A percentile compares a stretch with the other conserved stretches of the same genome.
phyloP scores from a whole-genome alignment of 1,140 invertebrate genomes.

The Drosophila tropicalis region DNA sequence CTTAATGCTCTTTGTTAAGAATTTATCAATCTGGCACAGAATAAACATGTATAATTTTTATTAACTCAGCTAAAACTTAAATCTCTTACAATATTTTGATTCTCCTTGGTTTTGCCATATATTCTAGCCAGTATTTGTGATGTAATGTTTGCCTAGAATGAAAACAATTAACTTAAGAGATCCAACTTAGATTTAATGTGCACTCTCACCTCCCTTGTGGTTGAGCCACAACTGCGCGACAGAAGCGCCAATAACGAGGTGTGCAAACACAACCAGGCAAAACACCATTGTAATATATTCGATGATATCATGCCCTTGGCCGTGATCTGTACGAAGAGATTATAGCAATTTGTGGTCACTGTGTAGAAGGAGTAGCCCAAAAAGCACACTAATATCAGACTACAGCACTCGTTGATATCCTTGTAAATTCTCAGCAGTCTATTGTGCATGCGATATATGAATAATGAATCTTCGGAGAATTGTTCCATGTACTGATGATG shows the following conservation, averaged over 20 bases:
- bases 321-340: slow-evolving; percentile 78
- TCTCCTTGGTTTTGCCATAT: slow-evolving; percentile 73
- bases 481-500: slow-evolving; percentile 51
- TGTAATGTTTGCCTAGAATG: slow-evolving; percentile 71
- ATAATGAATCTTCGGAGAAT: slow-evolving; percentile 74
- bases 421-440: slow-evolving; percentile 74
- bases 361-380: slow-evolving; percentile 81
- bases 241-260: slow-evolving; percentile 62
- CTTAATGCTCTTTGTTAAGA: slow-evolving; percentile 80
- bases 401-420: slow-evolving; percentile 75
- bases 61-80: neutral
- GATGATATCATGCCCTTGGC: slow-evolving; percentile 59
- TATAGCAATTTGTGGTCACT: slow-evolving; percentile 81
- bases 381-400: slow-evolving; percentile 74
- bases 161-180: slow-evolving; percentile 10
- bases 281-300: slow-evolving; percentile 71
- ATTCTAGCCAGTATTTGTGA: slow-evolving; percentile 74
- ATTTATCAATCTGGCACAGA: slow-evolving; percentile 72
- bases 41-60: neutral
- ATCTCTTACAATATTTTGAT: slow-evolving; percentile 75
- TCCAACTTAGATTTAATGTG: neutral
- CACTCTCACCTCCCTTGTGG: slow-evolving; percentile 65
- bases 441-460: slow-evolving; percentile 78
- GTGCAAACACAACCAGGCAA: slow-evolving; percentile 69
- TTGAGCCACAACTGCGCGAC: slow-evolving; percentile 67